Evolutionary conservation across 92 coral and sea anemone genomes (phyloP), one percentile per base, ranked within the genome.

Genomic region (Heteractis magnifica): DNA sequence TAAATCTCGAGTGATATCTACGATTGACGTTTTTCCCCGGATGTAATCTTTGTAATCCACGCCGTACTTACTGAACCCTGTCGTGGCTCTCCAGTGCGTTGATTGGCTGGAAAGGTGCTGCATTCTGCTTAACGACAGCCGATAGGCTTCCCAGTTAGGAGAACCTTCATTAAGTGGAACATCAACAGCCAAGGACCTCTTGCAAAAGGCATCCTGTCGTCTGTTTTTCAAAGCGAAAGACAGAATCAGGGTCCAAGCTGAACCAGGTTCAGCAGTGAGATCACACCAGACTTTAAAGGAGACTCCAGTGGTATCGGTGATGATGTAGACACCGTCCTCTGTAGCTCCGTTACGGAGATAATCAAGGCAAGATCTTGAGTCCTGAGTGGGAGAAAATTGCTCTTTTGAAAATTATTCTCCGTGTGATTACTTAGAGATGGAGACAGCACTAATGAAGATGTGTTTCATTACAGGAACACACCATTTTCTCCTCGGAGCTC

Each of bases 11-110:
- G 86, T 65, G 20, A 87, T 86, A 74, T 91, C 88, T 48, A 88
- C 65, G 15, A 83, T 82, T 0, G 73, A 48, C 7, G 79, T 75
- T 16, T 49, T 76, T 19, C 86, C 94, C 9, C 90, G 81, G 65
- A 82, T 90, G 86, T 88, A 86, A 72, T 91, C 94, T 13, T 60
- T 56, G 51, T 86, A 89, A 56, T 79, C 91, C 34, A 91, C 58
- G 34, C 92, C 92, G 70, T 82, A 83, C 48, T 60, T 65, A 18
- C 81, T 90, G 48, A 86, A 79, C 72, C 85, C 86, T 86, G 92
- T 85, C 6, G 94, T 91, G 56, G 89, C 82, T 49, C 94, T 80
- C 94, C 94, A 91, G 78, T 82, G 88, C 12, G 82, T 72, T 34
- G 94, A 88, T 10, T 62, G 82, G 9, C 82, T 51, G 62, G 56